A percentile compares a stretch with the other conserved stretches of the same genome.
These are phyloP conservation scores for Pseudococcus jackbeardsleyi DNA, from an alignment of 2,888 invertebrate genomes.

Conservation along the genomic window DNA sequence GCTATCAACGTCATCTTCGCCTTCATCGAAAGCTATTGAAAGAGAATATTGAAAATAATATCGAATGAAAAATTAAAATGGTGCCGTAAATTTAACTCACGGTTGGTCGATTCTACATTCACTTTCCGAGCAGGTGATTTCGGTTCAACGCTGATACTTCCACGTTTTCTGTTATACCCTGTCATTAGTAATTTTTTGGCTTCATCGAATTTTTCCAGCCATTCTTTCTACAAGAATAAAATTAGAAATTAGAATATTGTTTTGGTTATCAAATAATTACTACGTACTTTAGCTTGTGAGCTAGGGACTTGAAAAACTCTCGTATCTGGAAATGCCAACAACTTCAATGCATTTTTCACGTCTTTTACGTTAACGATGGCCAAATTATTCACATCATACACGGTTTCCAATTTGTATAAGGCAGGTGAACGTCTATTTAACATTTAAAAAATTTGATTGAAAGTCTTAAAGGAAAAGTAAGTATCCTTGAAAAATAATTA, in stretches of 20 bases:
- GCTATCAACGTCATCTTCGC: conserved; percentile 69
- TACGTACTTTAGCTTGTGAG: conserved; percentile 71
- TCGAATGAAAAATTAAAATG: conserved; percentile 30
- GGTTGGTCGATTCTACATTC: conserved; percentile 71
- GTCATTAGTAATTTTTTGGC: conserved; percentile 78
- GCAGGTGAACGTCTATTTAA: conserved; percentile 77
- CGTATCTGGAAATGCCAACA: conserved; percentile 93
- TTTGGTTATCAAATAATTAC: background rate
- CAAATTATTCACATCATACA: conserved; percentile 88
- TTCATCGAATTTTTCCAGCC: conserved; percentile 92
- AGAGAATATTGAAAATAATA: conserved; percentile 5
- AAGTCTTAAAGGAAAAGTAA: background rate
- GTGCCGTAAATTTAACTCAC: conserved; percentile 68
- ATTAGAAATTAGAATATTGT: background rate
- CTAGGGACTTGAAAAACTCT: conserved; percentile 89
- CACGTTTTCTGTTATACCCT: conserved; percentile 64
- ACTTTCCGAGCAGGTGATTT: conserved; percentile 71
- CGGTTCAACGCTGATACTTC: conserved; percentile 70
- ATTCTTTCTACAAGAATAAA: conserved; percentile 79
- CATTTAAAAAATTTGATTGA: background rate
- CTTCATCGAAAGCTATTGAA: conserved; percentile 70
- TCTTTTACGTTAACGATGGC: conserved; percentile 95
- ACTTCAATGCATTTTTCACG: conserved; percentile 91
- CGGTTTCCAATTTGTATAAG: conserved; percentile 85
- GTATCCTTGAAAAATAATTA: conserved; percentile 28